Conservation (phyloP, 2,797 vertebrate genomes). For the Malacoctenus gilli region DNA sequence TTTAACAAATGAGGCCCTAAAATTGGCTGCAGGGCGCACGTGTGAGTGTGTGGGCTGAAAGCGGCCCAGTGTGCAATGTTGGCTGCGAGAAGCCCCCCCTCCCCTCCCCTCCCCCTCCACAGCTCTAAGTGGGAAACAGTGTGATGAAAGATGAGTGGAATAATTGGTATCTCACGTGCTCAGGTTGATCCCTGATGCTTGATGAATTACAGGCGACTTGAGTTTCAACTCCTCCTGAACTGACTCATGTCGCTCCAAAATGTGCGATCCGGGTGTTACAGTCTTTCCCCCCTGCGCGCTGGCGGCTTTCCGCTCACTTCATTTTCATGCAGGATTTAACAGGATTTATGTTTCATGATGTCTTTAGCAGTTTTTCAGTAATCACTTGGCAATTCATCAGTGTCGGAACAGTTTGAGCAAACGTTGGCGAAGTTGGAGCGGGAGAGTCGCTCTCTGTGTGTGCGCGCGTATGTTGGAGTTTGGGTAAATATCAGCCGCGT, state of each 20-base stretch:
- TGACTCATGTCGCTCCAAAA: constrained; percentile 15
- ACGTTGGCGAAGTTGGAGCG: constrained; percentile 17
- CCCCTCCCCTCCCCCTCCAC: too few relatives aligned
- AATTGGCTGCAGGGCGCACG: too few relatives aligned
- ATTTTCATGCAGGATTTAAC: constrained; percentile 41
- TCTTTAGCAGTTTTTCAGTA: constrained; percentile 27
- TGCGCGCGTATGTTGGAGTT: constrained; percentile 9
- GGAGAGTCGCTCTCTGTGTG: constrained; percentile 9
- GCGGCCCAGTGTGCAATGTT: too few relatives aligned
- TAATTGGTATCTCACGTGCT: too few relatives aligned
- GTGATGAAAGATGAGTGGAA: too few relatives aligned
- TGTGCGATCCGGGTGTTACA: constrained; percentile 12
- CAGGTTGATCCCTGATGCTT: constrained; percentile 8
- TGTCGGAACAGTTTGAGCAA: constrained; percentile 24
- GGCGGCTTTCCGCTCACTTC: neutral
- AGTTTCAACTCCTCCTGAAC: constrained; percentile 28
- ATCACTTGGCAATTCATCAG: constrained; percentile 23
- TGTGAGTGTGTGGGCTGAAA: too few relatives aligned
- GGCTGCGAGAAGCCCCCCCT: too few relatives aligned
- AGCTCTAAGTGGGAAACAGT: too few relatives aligned
- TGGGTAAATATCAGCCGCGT: constrained; percentile 2
- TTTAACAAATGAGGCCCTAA: too few relatives aligned
- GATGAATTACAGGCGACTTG: constrained; percentile 10
- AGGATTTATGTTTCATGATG: constrained; percentile 50
- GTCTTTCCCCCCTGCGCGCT: constrained; percentile 6